Percentiles rank a stretch among this genome's conserved stretches.
phyloP scores from a whole-genome alignment of 2,113 vertebrate genomes.

The Scophthalmus maximus region DNA sequence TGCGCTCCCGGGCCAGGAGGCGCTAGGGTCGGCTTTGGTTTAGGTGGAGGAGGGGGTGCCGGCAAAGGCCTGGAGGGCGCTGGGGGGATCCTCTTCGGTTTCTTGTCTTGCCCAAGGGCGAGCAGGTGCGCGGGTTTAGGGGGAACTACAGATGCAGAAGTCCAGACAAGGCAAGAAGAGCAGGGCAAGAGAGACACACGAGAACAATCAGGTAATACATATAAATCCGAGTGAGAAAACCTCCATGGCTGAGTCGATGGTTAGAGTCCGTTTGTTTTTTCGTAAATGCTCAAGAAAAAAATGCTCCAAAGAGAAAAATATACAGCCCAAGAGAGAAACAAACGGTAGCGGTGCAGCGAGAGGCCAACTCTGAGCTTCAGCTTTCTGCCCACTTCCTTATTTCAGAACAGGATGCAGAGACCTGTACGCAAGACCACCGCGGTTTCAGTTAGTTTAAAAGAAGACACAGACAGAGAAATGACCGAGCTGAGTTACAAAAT shows the following conservation, averaged over 20 bases:
- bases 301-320: conserved; percentile 8
- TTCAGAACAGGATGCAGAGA: conserved; percentile 89
- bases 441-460: conserved; percentile 49
- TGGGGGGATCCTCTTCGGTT: conserved; percentile 83
- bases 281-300: conserved; percentile 18
- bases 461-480: conserved; percentile 22
- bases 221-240: conserved; percentile 58
- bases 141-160: conserved; percentile 82
- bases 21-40: conserved; percentile 76
- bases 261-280: neutral
- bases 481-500: conserved; percentile 23
- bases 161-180: conserved; percentile 33
- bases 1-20: conserved; percentile 58
- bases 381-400: conserved; percentile 81
- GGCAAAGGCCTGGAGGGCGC: conserved; percentile 85
- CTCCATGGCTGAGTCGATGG: conserved; percentile 62
- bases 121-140: conserved; percentile 89
- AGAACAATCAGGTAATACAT: conserved; percentile 50
- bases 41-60: conserved; percentile 79
- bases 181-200: conserved; percentile 54
- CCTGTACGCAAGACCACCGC: conserved; percentile 39
- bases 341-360: conserved; percentile 9
- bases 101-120: conserved; percentile 84
- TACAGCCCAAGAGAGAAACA: neutral
- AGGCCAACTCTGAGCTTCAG: conserved; percentile 10